Base-by-base conservation (phyloP, 2,113 vertebrate species). In the Forbesichthys agassizii region DNA sequence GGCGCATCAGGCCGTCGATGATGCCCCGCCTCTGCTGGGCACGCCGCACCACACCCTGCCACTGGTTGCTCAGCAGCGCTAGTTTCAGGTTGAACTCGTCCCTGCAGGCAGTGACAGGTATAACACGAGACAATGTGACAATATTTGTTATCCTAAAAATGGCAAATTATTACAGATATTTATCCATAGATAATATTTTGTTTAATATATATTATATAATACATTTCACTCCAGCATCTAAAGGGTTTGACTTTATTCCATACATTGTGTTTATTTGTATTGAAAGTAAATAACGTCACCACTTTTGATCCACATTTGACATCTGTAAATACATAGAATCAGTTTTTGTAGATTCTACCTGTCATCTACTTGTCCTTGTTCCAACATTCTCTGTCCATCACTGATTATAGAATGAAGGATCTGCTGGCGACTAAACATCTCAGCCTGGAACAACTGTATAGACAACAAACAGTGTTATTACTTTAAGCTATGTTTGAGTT, bases 351-450 rank as follows among this genome's bases (percentile, higher is more conserved):
- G 1, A 5, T 42, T 42, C 61, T 77, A 99, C 98, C 97, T 97
- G 94, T 98, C 96, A 77, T 98, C 97, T 70, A 99, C 96, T 73
- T 98, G 96, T 78, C 96, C 98, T 93, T 98, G 97, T 85, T 99
- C 96, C 49, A 99, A 87, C 87, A 99, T 96, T 75, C 70, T 92
- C 64, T 99, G 98, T 18, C 98, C 98, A 70, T 99, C 96, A 72
- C 88, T 92, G 84, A 98, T 96, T 81, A 99, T 98, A 0, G 97
- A 98, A 88, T 99, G 97, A 58, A 99, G 93, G 88, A 99, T 96
- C 92, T 99, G 98, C 84, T 99, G 98, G 53, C 96, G 94, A 71
- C 97, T 98, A 90, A 99, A 98, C 96, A 99, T 98, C 93, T 99
- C 98, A 0, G 97, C 95, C 90, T 99, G 97, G 90, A 99, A 99